Evolutionary conservation across 2,113 vertebrate species (phyloP).

Genomic region (Ammodramus savannarum): DNA sequence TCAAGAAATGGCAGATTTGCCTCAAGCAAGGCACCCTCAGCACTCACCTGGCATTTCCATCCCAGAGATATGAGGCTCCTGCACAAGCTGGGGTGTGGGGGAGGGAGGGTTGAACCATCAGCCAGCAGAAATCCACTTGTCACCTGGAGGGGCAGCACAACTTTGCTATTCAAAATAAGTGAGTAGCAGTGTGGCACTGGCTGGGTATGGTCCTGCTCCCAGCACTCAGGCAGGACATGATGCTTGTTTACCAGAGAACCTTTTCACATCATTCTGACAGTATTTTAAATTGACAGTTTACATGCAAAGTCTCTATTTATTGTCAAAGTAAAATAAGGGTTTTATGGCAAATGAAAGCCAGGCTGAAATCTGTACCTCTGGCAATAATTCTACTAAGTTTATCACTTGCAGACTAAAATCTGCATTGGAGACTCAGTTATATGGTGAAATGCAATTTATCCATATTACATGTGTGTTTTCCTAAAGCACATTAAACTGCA

Average conservation of each 20-base stretch:
- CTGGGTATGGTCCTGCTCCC: accelerated
- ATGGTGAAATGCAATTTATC: not conserved
- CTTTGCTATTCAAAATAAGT: not conserved
- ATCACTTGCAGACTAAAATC: not conserved
- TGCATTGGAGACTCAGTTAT: not conserved
- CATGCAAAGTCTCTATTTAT: not conserved
- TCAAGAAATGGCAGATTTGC: not conserved
- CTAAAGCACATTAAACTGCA: not conserved
- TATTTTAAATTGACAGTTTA: not conserved
- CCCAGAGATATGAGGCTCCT: accelerated
- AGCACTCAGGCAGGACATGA: not conserved
- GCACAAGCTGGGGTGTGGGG: accelerated
- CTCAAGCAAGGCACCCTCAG: not conserved
- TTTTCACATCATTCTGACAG: not conserved
- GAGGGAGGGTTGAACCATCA: not conserved
- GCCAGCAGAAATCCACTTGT: not conserved
- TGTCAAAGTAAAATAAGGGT: not conserved
- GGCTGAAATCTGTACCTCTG: not conserved
- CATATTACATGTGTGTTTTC: not conserved
- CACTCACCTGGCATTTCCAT: accelerated
- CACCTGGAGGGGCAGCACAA: not conserved
- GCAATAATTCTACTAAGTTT: not conserved
- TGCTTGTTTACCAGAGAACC: not conserved
- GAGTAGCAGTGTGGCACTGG: accelerated
- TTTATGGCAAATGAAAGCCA: not conserved